Evolutionary conservation across 2,888 invertebrate genomes (phyloP), one percentile per base, ranked within the genome.

Genomic region (Ormia ochracea): DNA sequence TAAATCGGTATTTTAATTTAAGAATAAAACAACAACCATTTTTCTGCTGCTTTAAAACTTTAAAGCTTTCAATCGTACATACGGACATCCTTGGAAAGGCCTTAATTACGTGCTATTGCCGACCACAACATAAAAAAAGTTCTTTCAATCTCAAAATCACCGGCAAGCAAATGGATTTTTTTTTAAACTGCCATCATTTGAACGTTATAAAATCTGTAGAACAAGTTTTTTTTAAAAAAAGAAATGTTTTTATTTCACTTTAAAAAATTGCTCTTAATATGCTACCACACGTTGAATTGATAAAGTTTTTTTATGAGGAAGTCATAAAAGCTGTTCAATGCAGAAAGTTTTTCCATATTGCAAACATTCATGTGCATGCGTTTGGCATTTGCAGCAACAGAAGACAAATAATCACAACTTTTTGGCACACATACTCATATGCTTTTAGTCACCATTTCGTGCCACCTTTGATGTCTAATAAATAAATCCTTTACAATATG

Each of bases 271-370:
- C 52, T 43, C 28, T 68, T 59, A 68, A 68, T 52, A 69, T 19
- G 45, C n/a, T 33, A 28, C 54, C 31, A 33, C 74, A 69, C 52
- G 54, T 69, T 38, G 36, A 54, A 61, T 69, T 69, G 54, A 76
- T 63, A 69, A 54, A 69, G 69, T 68, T 50, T 61, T 50, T 48
- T 61, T 58, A 54, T 61, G 61, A 68, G 75, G 75, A 69, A 76
- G 54, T 54, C 69, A 76, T 76, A 63, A 76, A 76, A 76, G 10
- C 33, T 23, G 28, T 36, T 75, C 28, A 68, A 58, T 75, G 41
- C 43, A 52, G 61, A 75, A 76, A 75, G 41, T 75, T 75, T 66
- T 38, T 17, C 50, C 31, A 66, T 66, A 26, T 58, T 58, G 48
- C 7, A 26, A 38, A 48, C 65, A 56, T 65, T 38, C 41, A 33